A percentile compares a stretch with the other conserved stretches of the same genome.
These are phyloP conservation scores for Dallia pectoralis DNA, from an alignment of 2,797 vertebrate genomes.

Conservation along the genomic window DNA sequence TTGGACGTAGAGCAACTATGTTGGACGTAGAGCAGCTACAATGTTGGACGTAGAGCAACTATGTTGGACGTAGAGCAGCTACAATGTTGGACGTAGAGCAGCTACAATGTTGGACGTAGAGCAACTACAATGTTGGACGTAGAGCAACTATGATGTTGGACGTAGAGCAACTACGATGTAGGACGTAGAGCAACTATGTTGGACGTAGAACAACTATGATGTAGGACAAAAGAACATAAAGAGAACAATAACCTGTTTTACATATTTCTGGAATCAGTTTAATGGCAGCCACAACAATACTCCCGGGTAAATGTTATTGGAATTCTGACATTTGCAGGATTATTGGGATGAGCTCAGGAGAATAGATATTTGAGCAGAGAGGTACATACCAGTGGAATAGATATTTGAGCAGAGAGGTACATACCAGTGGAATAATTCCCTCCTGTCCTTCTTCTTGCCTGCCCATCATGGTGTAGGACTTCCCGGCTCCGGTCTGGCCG, in stretches of 20 bases:
- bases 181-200: neutral
- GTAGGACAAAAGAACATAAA: neutral
- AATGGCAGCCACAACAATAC: neutral
- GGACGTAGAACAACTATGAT: neutral
- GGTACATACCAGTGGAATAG: conserved; percentile 62
- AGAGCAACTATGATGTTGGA: neutral
- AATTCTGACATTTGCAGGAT: neutral
- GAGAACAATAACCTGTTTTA: neutral
- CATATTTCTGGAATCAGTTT: neutral
- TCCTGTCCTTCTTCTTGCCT: conserved; percentile 97
- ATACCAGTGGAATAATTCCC: conserved; percentile 97
- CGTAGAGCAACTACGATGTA: no score
- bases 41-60: no score
- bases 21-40: no score
- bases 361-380: neutral
- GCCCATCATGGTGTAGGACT: conserved; percentile 99
- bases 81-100: neutral
- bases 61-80: neutral
- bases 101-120: no score
- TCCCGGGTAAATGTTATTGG: neutral
- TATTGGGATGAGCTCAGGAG: neutral
- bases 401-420: conserved; percentile 13
- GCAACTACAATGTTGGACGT: neutral
- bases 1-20: no score
- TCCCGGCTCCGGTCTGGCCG: conserved; percentile 96